Evolutionary conservation across 2,888 invertebrate genomes (phyloP).

Genomic region (Cosmopolites sordidus): DNA sequence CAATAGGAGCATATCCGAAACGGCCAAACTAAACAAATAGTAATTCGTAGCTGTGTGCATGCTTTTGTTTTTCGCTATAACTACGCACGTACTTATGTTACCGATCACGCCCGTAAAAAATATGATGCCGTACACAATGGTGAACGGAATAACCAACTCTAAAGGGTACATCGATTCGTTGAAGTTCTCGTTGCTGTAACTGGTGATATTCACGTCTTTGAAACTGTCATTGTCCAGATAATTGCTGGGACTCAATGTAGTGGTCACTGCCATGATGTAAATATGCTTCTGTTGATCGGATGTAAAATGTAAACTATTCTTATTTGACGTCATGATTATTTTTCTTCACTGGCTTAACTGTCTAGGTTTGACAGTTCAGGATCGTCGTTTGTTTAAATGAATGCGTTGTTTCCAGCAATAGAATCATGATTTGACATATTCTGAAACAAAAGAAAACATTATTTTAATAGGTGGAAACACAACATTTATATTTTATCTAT

Average conservation of each 20-base stretch:
- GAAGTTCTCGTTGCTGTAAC: constrained; percentile 1
- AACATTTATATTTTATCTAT: too few species aligned
- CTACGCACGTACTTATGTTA: constrained; percentile 79
- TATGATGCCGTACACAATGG: constrained; percentile 68
- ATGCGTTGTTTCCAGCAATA: too few species aligned
- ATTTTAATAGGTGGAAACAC: too few species aligned
- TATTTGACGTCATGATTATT: background rate
- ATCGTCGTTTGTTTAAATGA: too few species aligned
- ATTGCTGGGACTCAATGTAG: background rate
- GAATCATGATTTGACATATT: too few species aligned
- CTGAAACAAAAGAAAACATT: too few species aligned
- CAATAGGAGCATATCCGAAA: constrained; percentile 77
- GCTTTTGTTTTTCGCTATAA: constrained; percentile 79
- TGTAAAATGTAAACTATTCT: background rate
- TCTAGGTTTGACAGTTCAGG: too few species aligned
- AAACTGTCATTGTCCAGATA: background rate
- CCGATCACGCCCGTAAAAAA: constrained; percentile 77
- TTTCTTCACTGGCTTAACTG: too few species aligned
- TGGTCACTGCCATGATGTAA: background rate
- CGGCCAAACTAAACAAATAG: constrained; percentile 79
- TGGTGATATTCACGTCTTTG: background rate
- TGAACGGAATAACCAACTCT: constrained; percentile 67
- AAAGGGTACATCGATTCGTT: constrained; percentile 47
- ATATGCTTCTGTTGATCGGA: background rate
- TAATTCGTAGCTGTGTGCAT: constrained; percentile 82